Base-by-base conservation (phyloP, 2,888 invertebrate genomes). In the Dryadula phaetusa region DNA sequence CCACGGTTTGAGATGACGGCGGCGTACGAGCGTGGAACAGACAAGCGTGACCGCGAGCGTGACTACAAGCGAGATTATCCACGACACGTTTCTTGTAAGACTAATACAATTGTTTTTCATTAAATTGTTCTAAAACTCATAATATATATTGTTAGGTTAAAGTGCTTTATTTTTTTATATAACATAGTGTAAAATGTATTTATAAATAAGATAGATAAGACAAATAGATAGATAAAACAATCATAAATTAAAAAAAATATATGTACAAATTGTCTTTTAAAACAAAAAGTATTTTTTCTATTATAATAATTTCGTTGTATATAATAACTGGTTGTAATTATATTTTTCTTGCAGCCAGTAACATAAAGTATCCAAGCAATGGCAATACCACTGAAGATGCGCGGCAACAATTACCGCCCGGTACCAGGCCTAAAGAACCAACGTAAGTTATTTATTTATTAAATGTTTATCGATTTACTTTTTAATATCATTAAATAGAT, bases 1-100 rank as follows among this genome's bases (percentile, higher is more conserved):
- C 94, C 94, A 37, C 92, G 94, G 47, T 94, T 94, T 82, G 94
- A 94, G 76, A 78, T 93, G 79, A 74, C 88, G 7, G 80, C 90
- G 4, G 78, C 75, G 73, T 89, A 92, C 78, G 92, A 92, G 40
- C 90, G 92, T 74, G 80, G 83, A 71, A 70, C 80, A 0, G 90
- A 90, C 79, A 91, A 91, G 76, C 84, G 90, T 14, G 90, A 91
- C 63, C 83, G 89, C 62, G 91, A 91, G n/a, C 84, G 92, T 14
- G 92, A 92, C 75, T 93, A 93, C 81, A 93, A 92, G 75, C 83
- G 93, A 0, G 89, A 90, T 64, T 92, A 93, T 72, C 87, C 88
- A 0, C 70, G 93, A 69, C 93, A 93, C 67, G 87, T 90, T 6
- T 82, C 92, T 0, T 85, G 92, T 90, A 60, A 82, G 85, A 20